Conservation (phyloP, 1,140 invertebrate genomes). For the Drosophila bocki region DNA sequence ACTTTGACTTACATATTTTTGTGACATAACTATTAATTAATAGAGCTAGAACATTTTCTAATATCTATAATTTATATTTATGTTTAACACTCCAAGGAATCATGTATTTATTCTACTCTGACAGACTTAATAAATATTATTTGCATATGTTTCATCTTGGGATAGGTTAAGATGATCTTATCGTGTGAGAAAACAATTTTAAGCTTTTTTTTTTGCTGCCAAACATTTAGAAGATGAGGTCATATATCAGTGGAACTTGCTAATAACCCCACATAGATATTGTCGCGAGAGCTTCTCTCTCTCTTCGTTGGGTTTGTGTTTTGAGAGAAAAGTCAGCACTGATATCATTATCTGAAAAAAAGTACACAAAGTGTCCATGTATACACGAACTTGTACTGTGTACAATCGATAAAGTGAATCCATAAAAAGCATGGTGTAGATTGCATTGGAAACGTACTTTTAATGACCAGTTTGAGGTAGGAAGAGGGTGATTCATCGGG, state of each 20-base stretch:
- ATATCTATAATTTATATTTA: background rate
- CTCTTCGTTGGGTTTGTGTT: conserved; percentile 6
- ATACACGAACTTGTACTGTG: conserved; percentile 11
- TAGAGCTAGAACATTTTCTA: background rate
- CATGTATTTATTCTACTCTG: background rate
- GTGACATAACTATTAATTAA: background rate
- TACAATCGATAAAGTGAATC: background rate
- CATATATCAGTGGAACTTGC: conserved; percentile 44
- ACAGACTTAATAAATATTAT: background rate
- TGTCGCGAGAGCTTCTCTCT: conserved; percentile 36
- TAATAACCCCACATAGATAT: conserved; percentile 58
- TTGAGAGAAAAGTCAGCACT: conserved; percentile 16
- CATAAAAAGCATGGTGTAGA: too few species aligned
- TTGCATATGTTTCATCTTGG: conserved; percentile 23
- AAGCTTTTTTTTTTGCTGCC: conserved; percentile 3
- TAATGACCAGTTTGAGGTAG: background rate
- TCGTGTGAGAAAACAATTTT: conserved; percentile 8
- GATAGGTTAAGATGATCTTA: conserved; percentile 55
- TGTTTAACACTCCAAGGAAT: background rate
- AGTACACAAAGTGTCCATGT: conserved; percentile 24
- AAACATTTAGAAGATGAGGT: conserved; percentile 15
- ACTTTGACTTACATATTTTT: background rate
- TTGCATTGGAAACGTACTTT: background rate
- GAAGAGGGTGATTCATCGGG: background rate
- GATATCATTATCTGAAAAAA: conserved; percentile 66